Base-by-base conservation (phyloP, 2,888 invertebrate species). In the Dicyrtomina minuta region DNA sequence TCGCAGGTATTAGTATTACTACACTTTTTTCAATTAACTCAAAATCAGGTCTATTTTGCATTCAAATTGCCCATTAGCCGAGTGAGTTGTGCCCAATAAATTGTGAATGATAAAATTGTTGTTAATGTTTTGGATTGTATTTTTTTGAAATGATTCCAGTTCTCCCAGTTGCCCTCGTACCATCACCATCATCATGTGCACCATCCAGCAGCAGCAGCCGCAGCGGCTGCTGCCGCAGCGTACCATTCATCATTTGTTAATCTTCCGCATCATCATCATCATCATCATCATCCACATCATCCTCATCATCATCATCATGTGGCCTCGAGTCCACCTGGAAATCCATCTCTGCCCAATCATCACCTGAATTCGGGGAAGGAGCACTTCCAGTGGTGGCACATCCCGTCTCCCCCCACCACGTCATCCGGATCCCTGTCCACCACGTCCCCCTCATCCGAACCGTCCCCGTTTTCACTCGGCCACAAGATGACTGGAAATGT, bases 301-400 rank as follows among this genome's bases (percentile, higher is more conserved):
- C 55, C n/a, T n/a, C n/a, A 59, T 26, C 51, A 58, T 44, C 59
- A 46, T 3, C 27, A 60, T 13, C 55, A 46, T 4, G 46, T 22
- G 33, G 24, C 43, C 1, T 67, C 24, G 27, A 39, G 33, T 64
- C 62, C 53, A 55, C 27, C 55, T 61, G 70, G 61, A 26, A 46
- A 43, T 56, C 51, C 68, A 33, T 58, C 64, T 66, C 65, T 65
- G 33, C 65, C 64, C 68, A 43, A 66, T 33, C 33, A 33, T 5
- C 33, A 5, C 33, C 33, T 62, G 68, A 62, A 58, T 13, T 58
- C 64, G 56, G 26, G 71, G 27, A 77, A 77, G 68, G 75, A 77
- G 20, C 74, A 73, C 60, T 77, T 76, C 66, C 75, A 75, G 65
- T 74, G 75, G 77, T 77, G 77, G 77, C 74, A 73, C 66, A 68